Base-by-base conservation (phyloP, 1,140 invertebrate species). In the Trachymyrmex septentrionalis region DNA sequence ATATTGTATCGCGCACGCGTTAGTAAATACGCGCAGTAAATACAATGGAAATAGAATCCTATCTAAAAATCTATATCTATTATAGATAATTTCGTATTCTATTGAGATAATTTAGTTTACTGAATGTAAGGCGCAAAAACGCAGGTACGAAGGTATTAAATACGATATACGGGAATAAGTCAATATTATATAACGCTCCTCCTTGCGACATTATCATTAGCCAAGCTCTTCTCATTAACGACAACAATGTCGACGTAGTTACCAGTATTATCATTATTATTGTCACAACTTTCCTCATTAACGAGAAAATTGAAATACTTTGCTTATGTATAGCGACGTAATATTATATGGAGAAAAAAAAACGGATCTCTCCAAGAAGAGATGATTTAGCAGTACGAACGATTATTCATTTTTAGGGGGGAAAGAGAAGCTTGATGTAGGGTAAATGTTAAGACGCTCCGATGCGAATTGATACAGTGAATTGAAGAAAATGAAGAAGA, bases 141-240 rank as follows among this genome's bases (percentile, higher is more conserved):
- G 34, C n/a, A 84, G 27, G 19, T 72, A 73, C 55, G 67, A 6
- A 72, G 59, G 19, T 63, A 85, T 64, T 85, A 76, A 64, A 66
- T 27, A 78, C 27, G 61, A 85, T 78, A 78, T 85, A 53, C 61
- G 82, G 61, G 63, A 85, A 85, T 85, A 85, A 85, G 73, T 85
- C 82, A 85, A 85, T 73, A 78, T 76, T 85, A 77, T 78, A 64
- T 85, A 78, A 77, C 48, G 61, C 75, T 85, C 50, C 82, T 85
- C 61, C 82, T 85, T 69, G 71, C 82, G 73, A 76, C 71, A 85
- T 85, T 85, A 85, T 85, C 82, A 85, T 85, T 78, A 85, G 82
- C 82, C 73, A 66, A 85, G 82, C 72, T 85, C 63, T 78, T 85
- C 82, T 85, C 73, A 85, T 85, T 85, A 85, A 85, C 82, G 82